Base-by-base conservation (phyloP, 2,888 invertebrate species). In the Lithodes maja region DNA sequence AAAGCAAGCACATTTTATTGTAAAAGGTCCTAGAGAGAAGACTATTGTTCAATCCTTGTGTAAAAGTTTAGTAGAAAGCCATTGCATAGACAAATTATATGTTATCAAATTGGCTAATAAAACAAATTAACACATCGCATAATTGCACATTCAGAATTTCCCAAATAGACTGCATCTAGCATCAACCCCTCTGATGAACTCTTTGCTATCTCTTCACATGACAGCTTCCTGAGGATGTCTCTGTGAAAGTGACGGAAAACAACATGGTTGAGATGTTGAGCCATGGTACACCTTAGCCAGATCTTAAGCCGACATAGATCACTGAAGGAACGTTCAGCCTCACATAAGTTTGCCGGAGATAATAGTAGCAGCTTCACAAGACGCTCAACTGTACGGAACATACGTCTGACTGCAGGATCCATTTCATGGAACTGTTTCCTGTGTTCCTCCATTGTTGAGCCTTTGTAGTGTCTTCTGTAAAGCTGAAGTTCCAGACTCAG, bases 261-360 rank as follows among this genome's bases (percentile, higher is more conserved):
- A 74, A 74, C 33, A 74, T 74, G 33, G 74, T 17, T 17, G 15
- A 61, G 33, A 17, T n/a, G 74, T 74, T 74, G 74, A 74, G 12
- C 1, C 78, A 78, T 78, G 78, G 78, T 78, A 53, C 2, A 78
- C 50, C 9, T 49, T 53, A 78, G 78, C 49, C 78, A 78, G 7
- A 1, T 78, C 53, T 78, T 78, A 9, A 1, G 5, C 9, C 53
- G 1, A 49, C 2, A 1, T 53, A 78, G 53, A 52, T 1, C 52
- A 78, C 78, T 78, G 78, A 78, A 78, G 53, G 78, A 49, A 49
- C 78, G 78, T 78, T 78, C 78, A 78, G 78, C 78, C 52, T 49
- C 50, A 78, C 78, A 49, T 53, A 2, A 78, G 53, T 2, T 49
- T 78, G n/a, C 78, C 53, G 78, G 50, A 78, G 78, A 50, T 49